phyloP scores from a whole-genome alignment of 2,888 invertebrate species.

The Rutpela maculata region DNA sequence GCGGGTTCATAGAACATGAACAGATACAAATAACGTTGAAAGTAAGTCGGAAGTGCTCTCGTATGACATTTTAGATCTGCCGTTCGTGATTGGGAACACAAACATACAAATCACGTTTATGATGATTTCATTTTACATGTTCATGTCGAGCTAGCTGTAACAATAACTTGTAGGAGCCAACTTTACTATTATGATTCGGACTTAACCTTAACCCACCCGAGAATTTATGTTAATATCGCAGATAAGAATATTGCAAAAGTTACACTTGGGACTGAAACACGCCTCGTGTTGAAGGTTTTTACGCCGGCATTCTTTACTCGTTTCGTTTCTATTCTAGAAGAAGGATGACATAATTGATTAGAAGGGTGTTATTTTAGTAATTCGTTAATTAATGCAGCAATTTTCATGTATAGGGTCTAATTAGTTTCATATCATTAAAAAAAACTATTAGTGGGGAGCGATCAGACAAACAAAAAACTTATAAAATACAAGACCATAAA shows the following conservation, averaged over 20 bases:
- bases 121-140: constrained; percentile 71
- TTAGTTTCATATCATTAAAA: no score
- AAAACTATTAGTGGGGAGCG: no score
- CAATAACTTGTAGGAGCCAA: constrained; percentile 65
- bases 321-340: neutral
- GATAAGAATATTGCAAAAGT: constrained; percentile 25
- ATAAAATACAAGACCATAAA: no score
- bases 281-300: constrained; percentile 10
- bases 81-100: constrained; percentile 68
- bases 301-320: neutral
- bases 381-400: no score
- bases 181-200: constrained; percentile 64
- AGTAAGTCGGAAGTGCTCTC: constrained; percentile 67
- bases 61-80: constrained; percentile 64
- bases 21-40: constrained; percentile 58
- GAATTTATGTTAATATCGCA: constrained; percentile 53
- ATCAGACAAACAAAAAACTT: no score
- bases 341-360: neutral
- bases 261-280: constrained; percentile 26
- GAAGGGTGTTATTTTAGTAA: no score
- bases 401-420: no score
- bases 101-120: constrained; percentile 70
- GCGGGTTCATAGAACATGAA: constrained; percentile 51
- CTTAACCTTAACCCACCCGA: constrained; percentile 61
- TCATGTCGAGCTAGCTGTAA: constrained; percentile 64